Base-by-base conservation (phyloP, 2,888 invertebrate genomes). In the Pollenia labialis region DNA sequence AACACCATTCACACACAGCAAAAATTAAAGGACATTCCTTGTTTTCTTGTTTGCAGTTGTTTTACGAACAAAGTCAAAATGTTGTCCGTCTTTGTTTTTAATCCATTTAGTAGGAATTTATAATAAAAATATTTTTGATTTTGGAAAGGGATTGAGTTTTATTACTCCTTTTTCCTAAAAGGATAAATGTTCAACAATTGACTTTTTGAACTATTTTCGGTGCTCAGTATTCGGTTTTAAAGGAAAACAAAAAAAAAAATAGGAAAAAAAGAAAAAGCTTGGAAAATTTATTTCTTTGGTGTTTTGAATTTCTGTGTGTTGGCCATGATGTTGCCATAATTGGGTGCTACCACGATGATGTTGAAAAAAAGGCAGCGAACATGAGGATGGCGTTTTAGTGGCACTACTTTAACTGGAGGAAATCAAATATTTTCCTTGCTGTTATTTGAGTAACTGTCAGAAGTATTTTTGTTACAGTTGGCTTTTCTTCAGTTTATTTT, bases 121-220 rank as follows among this genome's bases (percentile, higher is more conserved):
- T 18, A 40, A 52, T 72, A 23, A 46, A 72, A 72, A 16, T 54
- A 1, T 14, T 66, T n/a, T 32, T 32, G 18, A 48, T 44, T 58
- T 68, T 56, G 42, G 4, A 54, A 58, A 77, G 18, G 42, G 12
- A n/a, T 56, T 56, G 32, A 44, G 23, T 56, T 58, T 14, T 14
- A 14, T 40, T 58, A 1, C 14, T 58, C 18, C 48, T 12, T 18
- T 68, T 68, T 16, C 48, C 48, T 56, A 8, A 11, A 62, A 62
- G 56, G 42, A 62, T 72, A 87, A 87, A 80, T 68, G 76, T 40
- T 76, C 80, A 84, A 82, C 87, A 87, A 85, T 88, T 87, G 88
- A 88, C 88, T 87, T 75, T 85, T 72, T 87, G 82, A 88, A 87
- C 88, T 82, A 66, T 62, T 69, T 48, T 16, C 46, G 32, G 42